Evolutionary conservation across 2,797 vertebrate genomes (phyloP).

Genomic region (Ambastaia sidthimunki): DNA sequence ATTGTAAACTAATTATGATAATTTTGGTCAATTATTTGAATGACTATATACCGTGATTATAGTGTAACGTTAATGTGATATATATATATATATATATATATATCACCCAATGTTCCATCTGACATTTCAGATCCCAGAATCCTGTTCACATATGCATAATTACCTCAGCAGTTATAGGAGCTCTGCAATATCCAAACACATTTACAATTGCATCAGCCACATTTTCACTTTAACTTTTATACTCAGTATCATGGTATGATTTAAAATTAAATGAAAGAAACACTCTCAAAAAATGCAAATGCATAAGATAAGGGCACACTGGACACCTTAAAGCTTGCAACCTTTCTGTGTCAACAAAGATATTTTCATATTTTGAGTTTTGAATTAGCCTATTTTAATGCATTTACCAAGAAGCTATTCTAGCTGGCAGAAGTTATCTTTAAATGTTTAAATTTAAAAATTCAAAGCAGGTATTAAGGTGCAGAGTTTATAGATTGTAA

Average conservation of each 20-base stretch:
- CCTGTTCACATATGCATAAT: conserved; percentile 42
- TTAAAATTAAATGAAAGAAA: conserved; percentile 26
- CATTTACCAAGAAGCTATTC: neutral
- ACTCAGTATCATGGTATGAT: conserved; percentile 15
- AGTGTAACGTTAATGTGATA: neutral
- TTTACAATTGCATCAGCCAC: conserved; percentile 23
- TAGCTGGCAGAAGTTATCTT: neutral
- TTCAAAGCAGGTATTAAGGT: neutral
- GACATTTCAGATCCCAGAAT: conserved; percentile 44
- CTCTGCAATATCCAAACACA: conserved; percentile 32
- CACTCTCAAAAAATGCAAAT: conserved; percentile 24
- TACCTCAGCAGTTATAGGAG: conserved; percentile 29
- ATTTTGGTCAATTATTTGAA: neutral
- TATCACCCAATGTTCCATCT: conserved; percentile 31
- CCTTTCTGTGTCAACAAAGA: conserved; percentile 9
- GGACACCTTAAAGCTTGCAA: neutral
- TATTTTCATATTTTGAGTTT: conserved; percentile 13
- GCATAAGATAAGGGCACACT: neutral
- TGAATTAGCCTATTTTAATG: neutral
- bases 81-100: neutral
- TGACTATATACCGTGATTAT: neutral
- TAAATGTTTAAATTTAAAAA: neutral
- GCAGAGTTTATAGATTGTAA: conserved; percentile 1
- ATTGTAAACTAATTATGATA: no score
- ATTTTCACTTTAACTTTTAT: conserved; percentile 15